phyloP scores from a whole-genome alignment of 2,797 vertebrate species.

The Corythornis leucogaster region DNA sequence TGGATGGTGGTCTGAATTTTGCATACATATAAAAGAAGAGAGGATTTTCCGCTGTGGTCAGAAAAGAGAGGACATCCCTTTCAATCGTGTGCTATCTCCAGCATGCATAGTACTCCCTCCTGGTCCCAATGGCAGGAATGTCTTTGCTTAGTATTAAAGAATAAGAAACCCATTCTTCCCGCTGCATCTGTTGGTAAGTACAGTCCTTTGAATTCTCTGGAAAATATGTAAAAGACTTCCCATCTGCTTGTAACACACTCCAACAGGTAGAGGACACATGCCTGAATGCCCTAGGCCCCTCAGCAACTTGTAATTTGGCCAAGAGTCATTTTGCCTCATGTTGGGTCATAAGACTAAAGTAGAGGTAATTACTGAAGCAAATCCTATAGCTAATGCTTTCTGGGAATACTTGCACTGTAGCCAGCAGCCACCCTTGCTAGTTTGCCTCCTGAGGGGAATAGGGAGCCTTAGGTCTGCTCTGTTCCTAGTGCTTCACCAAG shows the following conservation, averaged over 20 bases:
- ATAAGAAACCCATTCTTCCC: neutral
- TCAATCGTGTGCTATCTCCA: neutral
- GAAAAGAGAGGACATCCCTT: neutral
- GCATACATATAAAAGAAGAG: neutral
- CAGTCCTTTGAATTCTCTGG: neutral
- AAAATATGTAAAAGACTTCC: neutral
- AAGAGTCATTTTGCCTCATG: constrained; percentile 39
- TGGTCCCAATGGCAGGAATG: neutral
- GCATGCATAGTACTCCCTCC: neutral
- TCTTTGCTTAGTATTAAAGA: neutral
- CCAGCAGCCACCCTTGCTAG: neutral
- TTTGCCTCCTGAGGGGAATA: neutral
- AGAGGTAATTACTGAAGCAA: constrained; percentile 60
- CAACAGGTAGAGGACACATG: constrained; percentile 38
- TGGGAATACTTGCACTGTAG: neutral
- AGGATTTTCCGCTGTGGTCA: neutral
- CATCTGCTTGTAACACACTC: neutral
- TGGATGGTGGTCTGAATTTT: neutral
- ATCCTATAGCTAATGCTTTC: constrained; percentile 36
- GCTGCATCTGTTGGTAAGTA: neutral
- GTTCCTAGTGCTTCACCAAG: neutral
- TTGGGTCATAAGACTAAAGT: constrained; percentile 58
- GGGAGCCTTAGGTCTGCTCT: neutral
- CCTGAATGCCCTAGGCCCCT: constrained; percentile 36
- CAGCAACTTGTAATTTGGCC: constrained; percentile 49